These are phyloP conservation scores for Rotaria magnacalcarata DNA, from an alignment of 2,888 invertebrate genomes.

Conservation along the genomic window DNA sequence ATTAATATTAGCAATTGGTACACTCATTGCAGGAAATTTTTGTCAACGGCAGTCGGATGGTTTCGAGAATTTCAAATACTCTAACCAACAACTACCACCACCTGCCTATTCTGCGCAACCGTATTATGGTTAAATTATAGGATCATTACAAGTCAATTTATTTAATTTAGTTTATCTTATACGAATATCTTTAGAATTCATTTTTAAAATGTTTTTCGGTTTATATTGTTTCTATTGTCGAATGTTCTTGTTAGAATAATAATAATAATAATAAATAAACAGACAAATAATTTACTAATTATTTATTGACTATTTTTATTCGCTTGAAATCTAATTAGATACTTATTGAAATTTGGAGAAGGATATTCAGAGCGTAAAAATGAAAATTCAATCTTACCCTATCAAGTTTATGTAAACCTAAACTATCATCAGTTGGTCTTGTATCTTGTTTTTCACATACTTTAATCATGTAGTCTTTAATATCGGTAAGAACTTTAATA, in stretches of 20 bases:
- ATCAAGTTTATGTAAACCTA: not conserved
- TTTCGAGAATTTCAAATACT: not conserved
- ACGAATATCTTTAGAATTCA: not conserved
- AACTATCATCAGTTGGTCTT: not conserved
- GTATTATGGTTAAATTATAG: not conserved
- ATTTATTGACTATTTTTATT: too few species aligned
- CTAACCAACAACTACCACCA: not conserved
- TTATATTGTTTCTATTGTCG: not conserved
- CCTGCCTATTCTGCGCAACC: not conserved
- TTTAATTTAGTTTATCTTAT: not conserved
- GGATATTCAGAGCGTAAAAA: not conserved
- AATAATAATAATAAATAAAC: not conserved
- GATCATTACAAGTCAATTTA: too few species aligned
- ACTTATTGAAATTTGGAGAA: too few species aligned
- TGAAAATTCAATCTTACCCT: not conserved
- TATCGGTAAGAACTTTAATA: not conserved
- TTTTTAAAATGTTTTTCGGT: not conserved
- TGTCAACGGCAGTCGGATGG: not conserved
- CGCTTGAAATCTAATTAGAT: too few species aligned
- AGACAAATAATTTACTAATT: too few species aligned
- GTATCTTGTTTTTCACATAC: slow-evolving; percentile 26
- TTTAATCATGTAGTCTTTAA: slow-evolving; percentile 3
- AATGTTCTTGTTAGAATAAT: slow-evolving; percentile 10
- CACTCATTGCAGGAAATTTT: not conserved
- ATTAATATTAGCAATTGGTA: not conserved